phyloP scores from a whole-genome alignment of 2,113 vertebrate species.

The Vombatus ursinus region DNA sequence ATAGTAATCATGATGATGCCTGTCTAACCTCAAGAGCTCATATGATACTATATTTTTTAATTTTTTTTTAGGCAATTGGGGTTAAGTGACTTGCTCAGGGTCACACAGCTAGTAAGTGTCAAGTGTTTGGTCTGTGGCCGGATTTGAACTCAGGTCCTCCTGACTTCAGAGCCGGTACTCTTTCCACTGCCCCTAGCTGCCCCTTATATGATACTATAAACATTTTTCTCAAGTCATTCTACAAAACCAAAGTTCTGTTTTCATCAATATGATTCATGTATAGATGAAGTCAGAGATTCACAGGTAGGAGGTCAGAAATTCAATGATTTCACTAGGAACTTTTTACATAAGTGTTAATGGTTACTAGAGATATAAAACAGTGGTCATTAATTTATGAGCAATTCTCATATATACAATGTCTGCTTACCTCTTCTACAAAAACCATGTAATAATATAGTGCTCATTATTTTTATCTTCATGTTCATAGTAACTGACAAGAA shows the following conservation, averaged over 20 bases:
- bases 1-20: neutral
- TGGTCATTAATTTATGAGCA: conserved; percentile 66
- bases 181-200: too few relatives aligned
- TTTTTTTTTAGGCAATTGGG: too few relatives aligned
- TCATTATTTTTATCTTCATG: conserved; percentile 71
- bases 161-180: too few relatives aligned
- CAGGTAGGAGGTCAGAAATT: conserved; percentile 5
- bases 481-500: conserved; percentile 70
- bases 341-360: neutral
- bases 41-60: neutral
- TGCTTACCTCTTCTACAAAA: conserved; percentile 49
- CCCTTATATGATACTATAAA: neutral
- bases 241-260: neutral
- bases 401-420: conserved; percentile 48
- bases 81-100: too few relatives aligned
- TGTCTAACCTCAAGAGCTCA: neutral
- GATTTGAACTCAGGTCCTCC: too few relatives aligned
- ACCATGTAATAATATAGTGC: conserved; percentile 50
- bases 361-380: conserved; percentile 56
- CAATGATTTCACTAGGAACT: conserved; percentile 59
- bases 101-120: too few relatives aligned
- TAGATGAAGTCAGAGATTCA: conserved; percentile 6
- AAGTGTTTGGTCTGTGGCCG: too few relatives aligned
- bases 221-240: neutral
- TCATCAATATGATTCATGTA: conserved; percentile 43